Conservation (phyloP, 2,113 vertebrate species). For the Loxodonta africana region DNA sequence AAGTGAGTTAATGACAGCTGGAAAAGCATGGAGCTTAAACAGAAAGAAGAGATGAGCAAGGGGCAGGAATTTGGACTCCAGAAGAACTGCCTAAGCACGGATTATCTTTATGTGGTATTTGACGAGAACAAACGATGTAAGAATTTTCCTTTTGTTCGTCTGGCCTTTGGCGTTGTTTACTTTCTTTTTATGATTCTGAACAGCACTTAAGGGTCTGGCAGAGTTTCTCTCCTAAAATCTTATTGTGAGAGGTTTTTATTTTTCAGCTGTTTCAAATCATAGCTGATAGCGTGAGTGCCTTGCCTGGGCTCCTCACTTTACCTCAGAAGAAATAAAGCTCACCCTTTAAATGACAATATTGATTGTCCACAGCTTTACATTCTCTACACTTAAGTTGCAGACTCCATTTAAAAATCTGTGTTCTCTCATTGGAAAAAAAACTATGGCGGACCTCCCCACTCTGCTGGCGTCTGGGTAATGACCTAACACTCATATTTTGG, state of each 20-base stretch:
- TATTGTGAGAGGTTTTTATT: slow-evolving; percentile 51
- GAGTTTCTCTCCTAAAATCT: slow-evolving; percentile 49
- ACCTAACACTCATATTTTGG: not conserved
- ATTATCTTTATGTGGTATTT: slow-evolving; percentile 69
- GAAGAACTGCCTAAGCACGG: slow-evolving; percentile 58
- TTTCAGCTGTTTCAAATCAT: slow-evolving; percentile 75
- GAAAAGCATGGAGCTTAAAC: slow-evolving; percentile 1
- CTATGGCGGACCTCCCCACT: not conserved
- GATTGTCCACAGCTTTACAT: slow-evolving; percentile 56
- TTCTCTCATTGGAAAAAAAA: slow-evolving; percentile 25
- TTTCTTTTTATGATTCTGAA: slow-evolving; percentile 64
- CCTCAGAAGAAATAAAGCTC: slow-evolving; percentile 60
- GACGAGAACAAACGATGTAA: slow-evolving; percentile 71
- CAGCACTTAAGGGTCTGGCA: slow-evolving; percentile 60
- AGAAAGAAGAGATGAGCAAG: slow-evolving; percentile 46
- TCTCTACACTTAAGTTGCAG: slow-evolving; percentile 40
- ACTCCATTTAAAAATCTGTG: slow-evolving; percentile 44
- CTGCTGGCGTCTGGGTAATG: not conserved
- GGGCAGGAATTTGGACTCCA: slow-evolving; percentile 44
- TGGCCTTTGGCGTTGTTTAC: slow-evolving; percentile 5
- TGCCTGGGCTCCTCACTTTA: not conserved
- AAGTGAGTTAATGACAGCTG: not conserved
- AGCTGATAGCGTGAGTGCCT: slow-evolving; percentile 5
- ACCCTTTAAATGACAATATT: slow-evolving; percentile 61
- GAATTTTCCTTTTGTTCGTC: slow-evolving; percentile 64